phyloP scores from a whole-genome alignment of 53 echinoderm and acorn worm genomes.

The Pentamera pediparva region DNA sequence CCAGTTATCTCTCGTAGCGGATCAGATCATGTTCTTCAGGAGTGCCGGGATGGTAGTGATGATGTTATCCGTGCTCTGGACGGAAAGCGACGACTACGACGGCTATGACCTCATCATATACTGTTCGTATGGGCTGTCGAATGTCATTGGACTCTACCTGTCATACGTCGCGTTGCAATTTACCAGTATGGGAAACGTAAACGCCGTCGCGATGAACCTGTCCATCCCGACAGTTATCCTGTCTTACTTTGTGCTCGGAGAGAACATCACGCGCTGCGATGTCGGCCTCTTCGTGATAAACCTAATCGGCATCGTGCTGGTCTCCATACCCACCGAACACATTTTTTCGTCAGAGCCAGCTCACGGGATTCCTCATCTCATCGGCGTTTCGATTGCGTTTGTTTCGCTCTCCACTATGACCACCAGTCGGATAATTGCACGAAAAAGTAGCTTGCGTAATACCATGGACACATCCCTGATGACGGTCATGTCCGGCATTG shows the following conservation, averaged over 20 bases:
- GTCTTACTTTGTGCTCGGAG: not conserved
- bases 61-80: not conserved
- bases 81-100: not conserved
- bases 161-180: not conserved
- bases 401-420: not conserved
- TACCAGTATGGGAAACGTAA: constrained; percentile 4
- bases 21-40: constrained; percentile 1
- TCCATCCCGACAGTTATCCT: constrained; percentile 4
- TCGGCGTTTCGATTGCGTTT: not conserved
- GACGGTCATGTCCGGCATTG: constrained; percentile 11
- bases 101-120: not conserved
- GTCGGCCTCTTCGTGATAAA: not conserved
- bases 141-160: not conserved
- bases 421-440: not conserved
- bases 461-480: constrained; percentile 4
- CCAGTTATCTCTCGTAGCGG: not conserved
- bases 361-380: not conserved
- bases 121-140: not conserved
- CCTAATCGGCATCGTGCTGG: not conserved
- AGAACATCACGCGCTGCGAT: not conserved
- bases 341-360: not conserved
- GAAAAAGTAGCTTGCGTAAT: not conserved
- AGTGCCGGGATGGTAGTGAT: not conserved
- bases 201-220: not conserved
- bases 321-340: not conserved